A percentile compares a stretch with the other conserved stretches of the same genome.
Conservation (phyloP, 2,888 invertebrate genomes). For the Drosophila kokeensis region DNA sequence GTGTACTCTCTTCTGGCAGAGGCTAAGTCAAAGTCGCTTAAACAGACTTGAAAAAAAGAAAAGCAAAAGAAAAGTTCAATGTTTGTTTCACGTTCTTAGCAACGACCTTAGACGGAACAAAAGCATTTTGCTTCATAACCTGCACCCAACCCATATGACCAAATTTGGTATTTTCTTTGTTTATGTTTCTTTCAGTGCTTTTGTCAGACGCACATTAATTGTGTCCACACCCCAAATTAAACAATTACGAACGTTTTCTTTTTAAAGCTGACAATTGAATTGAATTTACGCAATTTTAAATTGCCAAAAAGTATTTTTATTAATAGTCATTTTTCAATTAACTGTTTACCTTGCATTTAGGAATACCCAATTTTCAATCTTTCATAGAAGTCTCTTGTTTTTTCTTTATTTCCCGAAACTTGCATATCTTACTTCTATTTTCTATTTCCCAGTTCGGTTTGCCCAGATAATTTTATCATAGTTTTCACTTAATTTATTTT, state of each 20-base stretch:
- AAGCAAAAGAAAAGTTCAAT: slow-evolving; percentile 43
- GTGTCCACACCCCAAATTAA: slow-evolving; percentile 5
- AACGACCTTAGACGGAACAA: slow-evolving; percentile 26
- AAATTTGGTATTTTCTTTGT: slow-evolving; percentile 12
- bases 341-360: background rate
- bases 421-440: background rate
- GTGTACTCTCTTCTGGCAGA: background rate
- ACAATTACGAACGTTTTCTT: slow-evolving; percentile 1
- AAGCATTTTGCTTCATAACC: slow-evolving; percentile 36
- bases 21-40: slow-evolving; percentile 6
- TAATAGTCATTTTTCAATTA: background rate
- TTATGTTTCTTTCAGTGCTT: slow-evolving; percentile 4
- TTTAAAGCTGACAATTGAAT: background rate
- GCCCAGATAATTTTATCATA: background rate
- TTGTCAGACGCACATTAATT: slow-evolving; percentile 3
- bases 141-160: slow-evolving; percentile 16
- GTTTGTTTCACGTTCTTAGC: slow-evolving; percentile 33
- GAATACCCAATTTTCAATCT: background rate
- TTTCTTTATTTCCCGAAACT: background rate
- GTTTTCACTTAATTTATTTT: background rate
- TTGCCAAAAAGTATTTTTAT: background rate
- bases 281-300: background rate
- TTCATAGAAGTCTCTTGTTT: background rate
- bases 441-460: background rate
- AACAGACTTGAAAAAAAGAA: slow-evolving; percentile 9